phyloP scores from a whole-genome alignment of 2,888 invertebrate species.

The Amitus sp. region DNA sequence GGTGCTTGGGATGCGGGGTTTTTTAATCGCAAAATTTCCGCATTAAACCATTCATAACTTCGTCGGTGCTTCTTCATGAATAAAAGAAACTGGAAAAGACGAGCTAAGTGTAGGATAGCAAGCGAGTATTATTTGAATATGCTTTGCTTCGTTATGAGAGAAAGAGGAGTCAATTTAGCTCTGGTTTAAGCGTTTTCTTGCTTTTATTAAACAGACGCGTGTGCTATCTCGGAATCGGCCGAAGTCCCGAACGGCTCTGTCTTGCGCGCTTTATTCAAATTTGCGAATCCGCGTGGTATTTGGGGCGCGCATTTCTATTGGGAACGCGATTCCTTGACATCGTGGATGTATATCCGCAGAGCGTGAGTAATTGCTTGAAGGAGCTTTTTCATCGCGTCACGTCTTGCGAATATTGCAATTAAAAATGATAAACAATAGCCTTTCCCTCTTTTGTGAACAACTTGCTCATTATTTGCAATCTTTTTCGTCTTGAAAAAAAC shows the following conservation, averaged over 20 bases:
- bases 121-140: conserved; percentile 2
- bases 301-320: conserved; percentile 6
- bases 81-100: neutral
- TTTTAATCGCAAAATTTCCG: neutral
- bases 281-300: neutral
- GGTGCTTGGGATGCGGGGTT: too few relatives aligned
- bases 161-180: conserved; percentile 4
- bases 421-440: neutral
- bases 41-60: neutral
- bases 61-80: conserved; percentile 3
- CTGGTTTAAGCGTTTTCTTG: conserved; percentile 6
- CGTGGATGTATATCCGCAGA: neutral
- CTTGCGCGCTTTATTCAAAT: conserved; percentile 4
- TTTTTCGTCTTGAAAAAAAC: too few relatives aligned
- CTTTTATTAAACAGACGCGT: neutral
- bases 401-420: neutral
- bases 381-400: neutral
- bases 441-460: neutral
- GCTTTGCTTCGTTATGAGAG: conserved; percentile 4
- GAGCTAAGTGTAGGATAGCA: neutral
- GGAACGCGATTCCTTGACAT: neutral
- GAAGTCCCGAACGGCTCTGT: neutral
- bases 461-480: too few relatives aligned
- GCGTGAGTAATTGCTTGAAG: conserved; percentile 1
- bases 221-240: neutral